Conservation (phyloP, 2,888 invertebrate species). For the Melanophora roralis region DNA sequence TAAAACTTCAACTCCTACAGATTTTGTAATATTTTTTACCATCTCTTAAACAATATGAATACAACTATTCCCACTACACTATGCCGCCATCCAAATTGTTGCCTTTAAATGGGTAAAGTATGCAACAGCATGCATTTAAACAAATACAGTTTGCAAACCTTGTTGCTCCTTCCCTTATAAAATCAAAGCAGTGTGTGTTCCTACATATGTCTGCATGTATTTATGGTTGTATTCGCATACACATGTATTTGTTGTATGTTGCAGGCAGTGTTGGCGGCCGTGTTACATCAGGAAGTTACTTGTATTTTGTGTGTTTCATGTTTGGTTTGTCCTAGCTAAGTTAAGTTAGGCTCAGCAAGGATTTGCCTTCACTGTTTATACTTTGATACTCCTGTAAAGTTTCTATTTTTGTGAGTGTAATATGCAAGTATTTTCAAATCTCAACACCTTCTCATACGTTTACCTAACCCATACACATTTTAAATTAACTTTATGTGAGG, state of each 20-base stretch:
- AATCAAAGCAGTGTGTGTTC: not conserved
- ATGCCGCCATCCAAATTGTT: not conserved
- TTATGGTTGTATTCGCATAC: not conserved
- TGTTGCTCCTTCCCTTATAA: not conserved
- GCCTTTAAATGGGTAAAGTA: not conserved
- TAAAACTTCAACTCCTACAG: not conserved
- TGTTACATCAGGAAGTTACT: constrained; percentile 58
- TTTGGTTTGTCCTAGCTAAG: constrained; percentile 22
- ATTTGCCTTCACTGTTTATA: not conserved
- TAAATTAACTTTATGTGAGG: not conserved
- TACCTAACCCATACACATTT: not conserved
- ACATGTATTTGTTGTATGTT: not conserved
- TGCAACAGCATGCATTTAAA: constrained; percentile 28
- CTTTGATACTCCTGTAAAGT: not conserved
- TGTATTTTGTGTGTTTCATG: constrained; percentile 35
- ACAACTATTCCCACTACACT: not conserved
- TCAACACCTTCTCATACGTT: not conserved
- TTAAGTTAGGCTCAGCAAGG: not conserved
- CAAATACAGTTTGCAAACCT: constrained; percentile 24
- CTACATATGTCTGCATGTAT: not conserved
- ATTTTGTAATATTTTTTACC: not conserved
- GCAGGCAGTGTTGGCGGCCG: constrained; percentile 50
- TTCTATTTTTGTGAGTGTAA: not conserved
- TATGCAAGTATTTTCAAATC: not conserved
- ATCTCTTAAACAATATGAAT: not conserved